Evolutionary conservation across 2,888 invertebrate species (phyloP).

Genomic region (Hedya salicella): DNA sequence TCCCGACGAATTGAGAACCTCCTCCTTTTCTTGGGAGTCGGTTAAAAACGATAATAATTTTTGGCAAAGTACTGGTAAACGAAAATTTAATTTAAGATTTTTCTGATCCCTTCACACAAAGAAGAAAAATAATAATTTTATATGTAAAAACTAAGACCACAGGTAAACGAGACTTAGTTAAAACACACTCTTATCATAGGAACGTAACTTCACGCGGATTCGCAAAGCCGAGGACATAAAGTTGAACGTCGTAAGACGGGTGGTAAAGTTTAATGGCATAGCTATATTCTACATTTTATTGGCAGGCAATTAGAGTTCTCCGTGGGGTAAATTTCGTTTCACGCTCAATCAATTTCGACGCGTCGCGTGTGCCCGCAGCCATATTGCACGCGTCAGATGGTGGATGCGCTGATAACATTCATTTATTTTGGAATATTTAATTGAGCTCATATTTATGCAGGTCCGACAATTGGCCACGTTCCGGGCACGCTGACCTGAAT

Average conservation of each 20-base stretch:
- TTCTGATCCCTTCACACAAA: no score
- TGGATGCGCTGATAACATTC: conserved; percentile 65
- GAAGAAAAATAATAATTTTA: no score
- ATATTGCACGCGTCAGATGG: conserved; percentile 85
- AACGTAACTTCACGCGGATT: conserved; percentile 38
- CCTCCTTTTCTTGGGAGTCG: no score
- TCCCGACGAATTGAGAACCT: no score
- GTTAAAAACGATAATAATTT: no score
- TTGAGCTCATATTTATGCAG: conserved; percentile 46
- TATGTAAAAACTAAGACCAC: no score
- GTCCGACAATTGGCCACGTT: conserved; percentile 27
- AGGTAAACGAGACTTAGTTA: no score
- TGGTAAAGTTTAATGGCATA: conserved; percentile 59
- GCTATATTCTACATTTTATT: conserved; percentile 65
- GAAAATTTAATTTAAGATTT: no score
- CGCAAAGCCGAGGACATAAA: conserved; percentile 41
- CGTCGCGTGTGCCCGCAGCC: conserved; percentile 77
- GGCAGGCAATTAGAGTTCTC: conserved; percentile 75
- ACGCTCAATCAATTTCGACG: conserved; percentile 84
- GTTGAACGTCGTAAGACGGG: conserved; percentile 41
- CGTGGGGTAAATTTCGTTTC: conserved; percentile 83
- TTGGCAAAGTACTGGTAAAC: no score
- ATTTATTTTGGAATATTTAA: conserved; percentile 64
- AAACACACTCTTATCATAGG: no score
- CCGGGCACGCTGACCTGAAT: neutral